Conservation (phyloP, 2,888 invertebrate species). For the Polylopha cassiicola region DNA sequence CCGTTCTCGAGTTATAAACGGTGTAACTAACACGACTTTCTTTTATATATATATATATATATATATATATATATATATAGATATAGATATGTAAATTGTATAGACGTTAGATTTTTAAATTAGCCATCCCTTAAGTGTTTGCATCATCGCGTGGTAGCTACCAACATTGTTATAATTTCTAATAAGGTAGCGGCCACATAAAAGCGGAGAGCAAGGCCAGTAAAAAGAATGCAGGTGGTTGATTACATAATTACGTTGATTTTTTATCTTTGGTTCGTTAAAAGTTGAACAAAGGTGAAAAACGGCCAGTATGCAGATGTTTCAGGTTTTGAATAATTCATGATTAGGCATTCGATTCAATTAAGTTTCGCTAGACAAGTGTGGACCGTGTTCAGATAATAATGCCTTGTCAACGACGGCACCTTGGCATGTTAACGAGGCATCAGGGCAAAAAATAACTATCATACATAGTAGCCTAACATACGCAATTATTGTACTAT, state of each 20-base stretch:
- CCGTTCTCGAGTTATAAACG: too few species aligned
- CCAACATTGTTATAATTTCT: constrained; percentile 1
- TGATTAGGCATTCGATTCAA: constrained; percentile 23
- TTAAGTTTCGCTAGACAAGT: constrained; percentile 21
- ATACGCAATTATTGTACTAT: constrained; percentile 12
- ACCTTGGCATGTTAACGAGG: constrained; percentile 29
- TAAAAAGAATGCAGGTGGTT: constrained; percentile 9
- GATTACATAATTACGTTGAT: constrained; percentile 15
- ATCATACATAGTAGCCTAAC: constrained; percentile 9
- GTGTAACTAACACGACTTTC: too few species aligned
- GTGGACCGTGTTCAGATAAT: constrained; percentile 26
- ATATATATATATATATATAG: too few species aligned
- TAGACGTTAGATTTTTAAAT: too few species aligned
- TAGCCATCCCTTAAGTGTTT: too few species aligned
- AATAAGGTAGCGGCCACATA: neutral
- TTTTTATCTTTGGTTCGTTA: constrained; percentile 10
- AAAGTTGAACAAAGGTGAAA: constrained; percentile 13
- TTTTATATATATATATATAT: too few species aligned
- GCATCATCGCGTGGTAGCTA: too few species aligned
- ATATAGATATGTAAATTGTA: too few species aligned
- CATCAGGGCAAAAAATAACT: constrained; percentile 12
- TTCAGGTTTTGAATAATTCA: constrained; percentile 24
- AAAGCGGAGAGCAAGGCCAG: constrained; percentile 1
- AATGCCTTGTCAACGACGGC: constrained; percentile 29
- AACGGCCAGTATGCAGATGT: constrained; percentile 14